These are phyloP conservation scores for Physocephala rufipes DNA, from an alignment of 2,888 invertebrate genomes.

Conservation along the genomic window DNA sequence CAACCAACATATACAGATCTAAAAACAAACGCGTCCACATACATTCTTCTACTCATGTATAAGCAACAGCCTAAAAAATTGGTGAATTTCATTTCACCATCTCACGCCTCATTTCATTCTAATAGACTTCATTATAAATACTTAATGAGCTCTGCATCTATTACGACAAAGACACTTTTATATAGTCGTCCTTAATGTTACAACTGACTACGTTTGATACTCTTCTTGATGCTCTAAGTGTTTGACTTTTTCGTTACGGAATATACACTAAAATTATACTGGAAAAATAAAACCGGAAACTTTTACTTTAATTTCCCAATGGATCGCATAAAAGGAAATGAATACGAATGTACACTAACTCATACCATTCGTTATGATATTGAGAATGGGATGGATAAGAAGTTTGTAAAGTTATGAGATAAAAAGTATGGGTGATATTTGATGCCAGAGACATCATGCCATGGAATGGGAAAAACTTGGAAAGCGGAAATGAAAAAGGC, in stretches of 20 bases:
- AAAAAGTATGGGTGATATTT: background rate
- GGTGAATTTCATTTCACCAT: too few species aligned
- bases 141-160: constrained; percentile 51
- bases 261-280: constrained; percentile 10
- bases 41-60: background rate
- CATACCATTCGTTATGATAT: background rate
- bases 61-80: background rate
- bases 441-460: background rate
- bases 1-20: constrained; percentile 12
- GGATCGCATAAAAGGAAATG: constrained; percentile 43
- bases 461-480: background rate
- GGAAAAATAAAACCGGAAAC: constrained; percentile 5
- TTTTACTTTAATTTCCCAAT: constrained; percentile 49
- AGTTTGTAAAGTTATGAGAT: background rate
- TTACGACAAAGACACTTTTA: background rate
- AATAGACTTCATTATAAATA: constrained; percentile 49
- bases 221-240: constrained; percentile 1
- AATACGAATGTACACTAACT: constrained; percentile 14
- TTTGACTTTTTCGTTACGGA: constrained; percentile 11
- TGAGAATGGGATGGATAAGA: background rate
- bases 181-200: constrained; percentile 3
- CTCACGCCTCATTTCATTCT: background rate
- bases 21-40: constrained; percentile 2
- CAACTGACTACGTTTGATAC: background rate
- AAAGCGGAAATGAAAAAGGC: background rate